phyloP scores from a whole-genome alignment of 1,140 invertebrate species.

The Dreissena rostriformis region DNA sequence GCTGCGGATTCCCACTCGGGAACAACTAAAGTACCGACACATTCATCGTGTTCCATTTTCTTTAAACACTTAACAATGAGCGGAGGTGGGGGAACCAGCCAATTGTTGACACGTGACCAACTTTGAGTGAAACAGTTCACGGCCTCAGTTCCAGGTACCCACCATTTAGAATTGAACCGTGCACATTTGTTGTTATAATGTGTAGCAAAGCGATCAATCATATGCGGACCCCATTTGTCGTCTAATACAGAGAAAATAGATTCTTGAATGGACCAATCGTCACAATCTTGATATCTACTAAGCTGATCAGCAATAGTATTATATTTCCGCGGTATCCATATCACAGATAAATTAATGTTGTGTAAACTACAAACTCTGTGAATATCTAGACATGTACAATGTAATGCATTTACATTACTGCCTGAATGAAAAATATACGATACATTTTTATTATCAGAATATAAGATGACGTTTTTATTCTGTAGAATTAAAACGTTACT shows the following conservation, averaged over 20 bases:
- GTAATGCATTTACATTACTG: slow-evolving; percentile 20
- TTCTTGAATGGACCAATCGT: slow-evolving; percentile 48
- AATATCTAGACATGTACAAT: slow-evolving; percentile 16
- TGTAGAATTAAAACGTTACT: background rate
- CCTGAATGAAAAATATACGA: slow-evolving; percentile 22
- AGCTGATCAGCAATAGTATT: slow-evolving; percentile 32
- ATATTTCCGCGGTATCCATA: background rate
- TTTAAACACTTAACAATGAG: slow-evolving; percentile 32
- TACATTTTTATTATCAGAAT: slow-evolving; percentile 47
- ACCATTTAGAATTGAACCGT: slow-evolving; percentile 45
- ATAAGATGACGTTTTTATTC: slow-evolving; percentile 33
- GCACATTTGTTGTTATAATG: slow-evolving; percentile 52
- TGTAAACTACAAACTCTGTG: slow-evolving; percentile 10
- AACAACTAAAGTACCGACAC: slow-evolving; percentile 19
- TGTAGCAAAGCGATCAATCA: slow-evolving; percentile 50
- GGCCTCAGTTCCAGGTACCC: slow-evolving; percentile 41
- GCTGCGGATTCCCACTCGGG: slow-evolving; percentile 41
- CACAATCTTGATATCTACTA: slow-evolving; percentile 40
- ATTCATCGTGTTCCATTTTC: slow-evolving; percentile 30
- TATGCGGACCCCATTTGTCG: slow-evolving; percentile 40
- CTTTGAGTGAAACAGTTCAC: slow-evolving; percentile 34
- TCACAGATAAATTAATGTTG: slow-evolving; percentile 8
- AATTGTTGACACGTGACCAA: slow-evolving; percentile 53
- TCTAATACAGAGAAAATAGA: slow-evolving; percentile 40
- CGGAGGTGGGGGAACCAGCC: slow-evolving; percentile 56